phyloP scores from a whole-genome alignment of 2,797 vertebrate species.

The Parotocinclus haroldoi region DNA sequence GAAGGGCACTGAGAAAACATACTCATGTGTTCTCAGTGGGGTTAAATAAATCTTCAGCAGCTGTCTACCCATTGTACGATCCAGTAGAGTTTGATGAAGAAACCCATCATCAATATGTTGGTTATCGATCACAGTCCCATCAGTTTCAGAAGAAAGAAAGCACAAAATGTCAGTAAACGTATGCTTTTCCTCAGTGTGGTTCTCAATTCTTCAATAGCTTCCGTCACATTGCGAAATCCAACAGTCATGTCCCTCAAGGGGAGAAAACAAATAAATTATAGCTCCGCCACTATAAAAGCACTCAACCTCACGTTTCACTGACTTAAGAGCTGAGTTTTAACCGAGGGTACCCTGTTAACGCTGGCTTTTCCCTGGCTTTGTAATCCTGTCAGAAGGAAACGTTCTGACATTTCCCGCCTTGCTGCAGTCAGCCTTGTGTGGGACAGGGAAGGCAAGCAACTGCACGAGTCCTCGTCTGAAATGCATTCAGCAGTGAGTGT shows the following conservation, averaged over 20 bases:
- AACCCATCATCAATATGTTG: no score
- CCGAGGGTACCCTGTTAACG: not conserved
- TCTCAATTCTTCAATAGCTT: not conserved
- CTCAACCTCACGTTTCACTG: not conserved
- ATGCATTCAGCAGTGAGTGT: constrained; percentile 1
- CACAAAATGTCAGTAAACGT: no score
- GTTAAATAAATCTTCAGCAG: not conserved
- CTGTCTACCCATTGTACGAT: constrained; percentile 1
- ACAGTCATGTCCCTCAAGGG: not conserved
- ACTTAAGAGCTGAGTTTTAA: not conserved
- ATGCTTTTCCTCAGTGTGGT: no score
- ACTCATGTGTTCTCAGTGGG: not conserved
- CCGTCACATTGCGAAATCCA: constrained; percentile 1
- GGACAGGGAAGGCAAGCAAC: not conserved
- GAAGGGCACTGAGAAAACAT: not conserved
- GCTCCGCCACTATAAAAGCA: not conserved
- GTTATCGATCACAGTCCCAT: no score
- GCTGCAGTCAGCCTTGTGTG: not conserved
- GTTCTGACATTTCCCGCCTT: not conserved
- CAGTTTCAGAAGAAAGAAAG: no score
- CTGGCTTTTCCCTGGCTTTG: not conserved
- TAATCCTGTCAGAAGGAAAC: not conserved
- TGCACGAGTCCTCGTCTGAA: not conserved
- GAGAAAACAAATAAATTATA: not conserved
- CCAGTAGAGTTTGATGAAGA: not conserved